These are phyloP conservation scores for Istiophorus platypterus DNA, from an alignment of 2,113 vertebrate species.

Conservation along the genomic window DNA sequence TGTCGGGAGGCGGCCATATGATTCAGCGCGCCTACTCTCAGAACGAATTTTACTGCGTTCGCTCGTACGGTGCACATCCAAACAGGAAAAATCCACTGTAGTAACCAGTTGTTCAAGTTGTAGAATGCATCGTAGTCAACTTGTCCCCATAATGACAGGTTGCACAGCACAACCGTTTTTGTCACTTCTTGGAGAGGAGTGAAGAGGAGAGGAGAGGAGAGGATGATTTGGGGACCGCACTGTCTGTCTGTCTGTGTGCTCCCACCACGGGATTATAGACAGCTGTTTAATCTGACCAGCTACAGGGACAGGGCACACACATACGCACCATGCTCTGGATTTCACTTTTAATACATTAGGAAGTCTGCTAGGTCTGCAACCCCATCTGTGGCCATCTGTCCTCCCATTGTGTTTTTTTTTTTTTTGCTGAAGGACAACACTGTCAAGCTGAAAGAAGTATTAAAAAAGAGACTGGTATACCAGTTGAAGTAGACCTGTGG, in stretches of 20 bases:
- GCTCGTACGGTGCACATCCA: not conserved
- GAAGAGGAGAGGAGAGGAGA: constrained; percentile 17
- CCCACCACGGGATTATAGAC: constrained; percentile 84
- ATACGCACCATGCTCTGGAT: constrained; percentile 72
- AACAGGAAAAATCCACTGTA: not conserved
- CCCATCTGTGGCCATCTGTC: constrained; percentile 85
- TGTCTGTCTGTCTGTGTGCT: constrained; percentile 67
- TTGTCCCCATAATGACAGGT: not conserved
- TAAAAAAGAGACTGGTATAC: constrained; percentile 7
- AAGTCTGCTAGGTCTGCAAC: constrained; percentile 77
- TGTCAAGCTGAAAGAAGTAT: constrained; percentile 38
- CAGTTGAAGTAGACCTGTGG: constrained; percentile 39
- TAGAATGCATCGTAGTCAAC: not conserved
- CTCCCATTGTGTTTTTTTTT: constrained; percentile 71
- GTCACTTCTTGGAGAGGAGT: constrained; percentile 26
- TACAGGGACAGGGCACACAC: constrained; percentile 78
- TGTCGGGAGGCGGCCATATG: constrained; percentile 50
- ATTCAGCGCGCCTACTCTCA: constrained; percentile 48
- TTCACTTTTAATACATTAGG: constrained; percentile 86
- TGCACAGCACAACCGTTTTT: constrained; percentile 9
- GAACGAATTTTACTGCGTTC: constrained; percentile 19
- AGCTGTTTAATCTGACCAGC: constrained; percentile 88
- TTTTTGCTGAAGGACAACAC: constrained; percentile 74
- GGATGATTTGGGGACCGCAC: constrained; percentile 45
- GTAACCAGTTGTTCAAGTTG: not conserved